A percentile compares a stretch with the other conserved stretches of the same genome.
Conservation (phyloP, 2,888 invertebrate species). For the Apodemia mormo region DNA sequence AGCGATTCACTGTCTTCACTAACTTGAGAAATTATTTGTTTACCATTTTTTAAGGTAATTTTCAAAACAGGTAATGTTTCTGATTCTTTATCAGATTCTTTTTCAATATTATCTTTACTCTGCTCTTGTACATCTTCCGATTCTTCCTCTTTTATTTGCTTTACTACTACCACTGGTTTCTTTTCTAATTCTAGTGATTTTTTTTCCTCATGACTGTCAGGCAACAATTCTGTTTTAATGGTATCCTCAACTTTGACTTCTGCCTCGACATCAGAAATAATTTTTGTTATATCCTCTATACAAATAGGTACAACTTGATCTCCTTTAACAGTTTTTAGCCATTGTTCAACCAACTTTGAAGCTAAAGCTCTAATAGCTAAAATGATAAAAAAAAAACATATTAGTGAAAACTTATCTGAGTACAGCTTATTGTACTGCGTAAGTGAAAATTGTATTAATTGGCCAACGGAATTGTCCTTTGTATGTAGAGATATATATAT, state of each 20-base stretch:
- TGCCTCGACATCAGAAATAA: slow-evolving; percentile 54
- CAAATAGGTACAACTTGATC: slow-evolving; percentile 79
- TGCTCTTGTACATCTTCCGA: slow-evolving; percentile 31
- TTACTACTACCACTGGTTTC: slow-evolving; percentile 31
- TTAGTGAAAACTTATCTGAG: slow-evolving; percentile 20
- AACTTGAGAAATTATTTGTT: slow-evolving; percentile 85
- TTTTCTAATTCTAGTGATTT: slow-evolving; percentile 33
- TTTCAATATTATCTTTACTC: slow-evolving; percentile 36
- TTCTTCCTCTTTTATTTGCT: slow-evolving; percentile 41
- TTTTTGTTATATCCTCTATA: slow-evolving; percentile 62
- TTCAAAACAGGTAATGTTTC: slow-evolving; percentile 76
- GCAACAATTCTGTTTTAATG: slow-evolving; percentile 32
- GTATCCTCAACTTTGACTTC: slow-evolving; percentile 43
- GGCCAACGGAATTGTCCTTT: too few species aligned
- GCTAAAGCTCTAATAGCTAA: slow-evolving; percentile 90
- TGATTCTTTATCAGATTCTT: slow-evolving; percentile 54
- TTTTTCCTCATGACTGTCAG: slow-evolving; percentile 37
- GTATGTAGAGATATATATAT: too few species aligned
- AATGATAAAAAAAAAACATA: slow-evolving; percentile 46
- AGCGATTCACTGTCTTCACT: slow-evolving; percentile 54
- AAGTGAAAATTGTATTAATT: too few species aligned
- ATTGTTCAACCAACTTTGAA: slow-evolving; percentile 91
- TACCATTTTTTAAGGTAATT: slow-evolving; percentile 87
- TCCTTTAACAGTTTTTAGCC: slow-evolving; percentile 94
- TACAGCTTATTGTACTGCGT: not conserved